phyloP scores from a whole-genome alignment of 2,113 vertebrate species.

The Myocastor coypus region DNA sequence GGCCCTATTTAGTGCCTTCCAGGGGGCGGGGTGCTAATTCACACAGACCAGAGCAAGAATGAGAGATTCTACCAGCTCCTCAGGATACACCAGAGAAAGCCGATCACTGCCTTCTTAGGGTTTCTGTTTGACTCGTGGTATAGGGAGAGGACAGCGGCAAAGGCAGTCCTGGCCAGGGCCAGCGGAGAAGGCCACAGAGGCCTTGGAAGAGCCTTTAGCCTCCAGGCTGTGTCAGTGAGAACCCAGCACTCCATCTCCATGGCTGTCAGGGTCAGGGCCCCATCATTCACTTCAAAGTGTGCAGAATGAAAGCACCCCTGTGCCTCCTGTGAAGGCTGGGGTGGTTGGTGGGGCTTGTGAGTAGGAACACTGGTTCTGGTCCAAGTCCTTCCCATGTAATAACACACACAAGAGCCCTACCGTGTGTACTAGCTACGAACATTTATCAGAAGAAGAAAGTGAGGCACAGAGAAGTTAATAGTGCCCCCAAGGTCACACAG shows the following conservation, averaged over 20 bases:
- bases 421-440: neutral
- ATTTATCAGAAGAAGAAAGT: neutral
- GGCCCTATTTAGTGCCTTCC: neutral
- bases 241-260: neutral
- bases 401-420: neutral
- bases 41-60: neutral
- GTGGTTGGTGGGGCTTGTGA: neutral
- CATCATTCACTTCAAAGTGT: neutral
- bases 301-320: neutral
- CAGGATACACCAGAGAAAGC: neutral
- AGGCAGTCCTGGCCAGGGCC: neutral
- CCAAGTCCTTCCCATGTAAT: neutral
- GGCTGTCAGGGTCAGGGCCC: neutral
- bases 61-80: neutral
- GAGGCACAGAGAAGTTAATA: neutral
- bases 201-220: neutral
- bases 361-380: neutral
- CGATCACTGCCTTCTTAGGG: neutral
- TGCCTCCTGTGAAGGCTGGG: neutral
- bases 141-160: neutral
- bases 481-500: neutral
- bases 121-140: neutral
- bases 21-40: neutral
- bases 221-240: neutral
- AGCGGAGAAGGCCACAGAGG: neutral